Percentiles rank a stretch among this genome's conserved stretches.
Evolutionary conservation across 2,888 invertebrate genomes (phyloP).

Genomic region (Galeruca laticollis): DNA sequence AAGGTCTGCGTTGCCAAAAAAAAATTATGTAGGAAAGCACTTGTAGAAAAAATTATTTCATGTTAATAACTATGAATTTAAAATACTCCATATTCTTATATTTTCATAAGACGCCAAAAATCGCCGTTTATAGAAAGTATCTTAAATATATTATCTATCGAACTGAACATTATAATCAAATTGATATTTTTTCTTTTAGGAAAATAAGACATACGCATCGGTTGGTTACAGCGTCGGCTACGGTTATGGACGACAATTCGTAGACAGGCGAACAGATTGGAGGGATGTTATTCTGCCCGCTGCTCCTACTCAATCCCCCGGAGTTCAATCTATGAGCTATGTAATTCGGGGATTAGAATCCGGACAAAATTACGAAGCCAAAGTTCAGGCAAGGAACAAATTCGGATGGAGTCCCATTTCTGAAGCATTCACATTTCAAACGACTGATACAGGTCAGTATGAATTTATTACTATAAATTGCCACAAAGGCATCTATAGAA

Average conservation of each 20-base stretch:
- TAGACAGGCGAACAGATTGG: constrained; percentile 69
- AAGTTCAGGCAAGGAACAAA: constrained; percentile 75
- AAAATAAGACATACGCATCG: constrained; percentile 61
- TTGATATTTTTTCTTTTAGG: constrained; percentile 54
- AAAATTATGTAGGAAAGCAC: too few relatives aligned
- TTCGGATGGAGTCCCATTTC: constrained; percentile 77
- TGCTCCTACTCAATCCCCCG: constrained; percentile 64
- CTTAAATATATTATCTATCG: not conserved
- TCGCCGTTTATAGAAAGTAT: not conserved
- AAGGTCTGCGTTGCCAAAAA: too few relatives aligned
- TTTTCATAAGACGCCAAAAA: too few relatives aligned
- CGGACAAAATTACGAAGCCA: constrained; percentile 76
- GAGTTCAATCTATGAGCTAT: constrained; percentile 75
- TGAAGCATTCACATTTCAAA: constrained; percentile 74
- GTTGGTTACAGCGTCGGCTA: constrained; percentile 58
- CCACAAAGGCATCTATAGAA: not conserved
- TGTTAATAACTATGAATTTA: too few relatives aligned
- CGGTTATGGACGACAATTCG: constrained; percentile 61
- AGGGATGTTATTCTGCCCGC: constrained; percentile 72
- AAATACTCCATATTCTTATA: too few relatives aligned
- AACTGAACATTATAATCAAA: not conserved
- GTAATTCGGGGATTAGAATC: constrained; percentile 76
- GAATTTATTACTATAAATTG: constrained; percentile 25
- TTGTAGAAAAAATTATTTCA: too few relatives aligned
- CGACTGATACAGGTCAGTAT: constrained; percentile 73